Percentiles rank a stretch among this genome's conserved stretches.
phyloP scores from a whole-genome alignment of 2,113 vertebrate species.

The Rostratula benghalensis region DNA sequence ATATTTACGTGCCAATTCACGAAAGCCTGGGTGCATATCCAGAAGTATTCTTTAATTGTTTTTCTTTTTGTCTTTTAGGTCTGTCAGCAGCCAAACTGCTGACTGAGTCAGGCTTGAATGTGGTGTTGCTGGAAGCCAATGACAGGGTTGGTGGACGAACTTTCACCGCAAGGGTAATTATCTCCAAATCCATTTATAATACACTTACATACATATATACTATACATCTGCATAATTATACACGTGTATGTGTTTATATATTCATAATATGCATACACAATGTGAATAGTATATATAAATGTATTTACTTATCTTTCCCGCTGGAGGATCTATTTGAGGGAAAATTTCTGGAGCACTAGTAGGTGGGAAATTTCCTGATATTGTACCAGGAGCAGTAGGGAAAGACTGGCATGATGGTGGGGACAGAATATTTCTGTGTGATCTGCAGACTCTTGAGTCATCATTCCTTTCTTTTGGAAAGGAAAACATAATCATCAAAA shows the following conservation, averaged over 20 bases:
- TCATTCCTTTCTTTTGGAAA: not conserved
- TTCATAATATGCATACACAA: not conserved
- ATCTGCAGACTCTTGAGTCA: not conserved
- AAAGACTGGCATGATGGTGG: not conserved
- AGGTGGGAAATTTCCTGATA: not conserved
- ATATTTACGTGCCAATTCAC: not conserved
- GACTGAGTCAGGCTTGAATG: constrained; percentile 84
- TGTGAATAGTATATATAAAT: not conserved
- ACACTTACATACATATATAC: not conserved
- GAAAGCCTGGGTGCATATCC: not conserved
- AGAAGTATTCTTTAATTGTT: not conserved
- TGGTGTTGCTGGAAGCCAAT: constrained; percentile 90
- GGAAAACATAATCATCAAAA: not conserved
- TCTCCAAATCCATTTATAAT: not conserved
- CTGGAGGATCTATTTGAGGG: not conserved
- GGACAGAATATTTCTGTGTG: not conserved
- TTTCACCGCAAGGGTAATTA: constrained; percentile 87
- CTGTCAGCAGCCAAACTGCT: constrained; percentile 92
- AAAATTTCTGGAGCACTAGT: not conserved
- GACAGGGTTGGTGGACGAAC: constrained; percentile 94
- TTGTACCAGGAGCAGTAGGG: not conserved
- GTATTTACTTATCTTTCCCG: not conserved
- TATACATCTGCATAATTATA: not conserved
- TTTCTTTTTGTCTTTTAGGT: constrained; percentile 75
- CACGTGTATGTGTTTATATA: not conserved